Evolutionary conservation across 2,113 vertebrate species (phyloP).

Genomic region (Calyptomena viridis): DNA sequence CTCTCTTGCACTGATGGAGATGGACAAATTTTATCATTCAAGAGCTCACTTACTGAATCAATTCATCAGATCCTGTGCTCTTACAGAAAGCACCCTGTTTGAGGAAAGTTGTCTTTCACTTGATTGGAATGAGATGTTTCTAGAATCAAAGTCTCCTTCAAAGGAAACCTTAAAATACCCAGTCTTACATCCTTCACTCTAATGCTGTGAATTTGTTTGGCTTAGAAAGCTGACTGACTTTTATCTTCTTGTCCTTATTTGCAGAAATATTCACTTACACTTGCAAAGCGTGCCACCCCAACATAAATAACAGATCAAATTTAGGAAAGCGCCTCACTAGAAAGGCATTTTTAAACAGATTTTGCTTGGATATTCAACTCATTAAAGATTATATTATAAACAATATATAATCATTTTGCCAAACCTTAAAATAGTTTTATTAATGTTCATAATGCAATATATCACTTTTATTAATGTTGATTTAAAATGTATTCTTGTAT

Average conservation of each 20-base stretch:
- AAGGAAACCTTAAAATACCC: not conserved
- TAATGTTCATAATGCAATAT: not conserved
- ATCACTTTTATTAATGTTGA: not conserved
- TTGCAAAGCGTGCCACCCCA: not conserved
- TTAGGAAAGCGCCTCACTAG: not conserved
- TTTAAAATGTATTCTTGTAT: not conserved
- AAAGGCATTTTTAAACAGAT: not conserved
- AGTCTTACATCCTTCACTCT: not conserved
- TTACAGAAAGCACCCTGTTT: not conserved
- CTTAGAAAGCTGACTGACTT: not conserved
- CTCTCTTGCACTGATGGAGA: not conserved
- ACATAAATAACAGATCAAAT: not conserved
- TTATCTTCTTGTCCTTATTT: not conserved
- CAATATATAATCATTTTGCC: not conserved
- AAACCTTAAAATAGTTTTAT: not conserved
- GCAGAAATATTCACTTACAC: not conserved
- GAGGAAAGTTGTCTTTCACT: not conserved
- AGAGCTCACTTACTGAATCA: not conserved
- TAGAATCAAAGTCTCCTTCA: not conserved
- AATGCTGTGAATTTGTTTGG: not conserved
- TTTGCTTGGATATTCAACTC: not conserved
- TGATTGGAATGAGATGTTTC: not conserved
- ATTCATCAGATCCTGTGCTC: not conserved
- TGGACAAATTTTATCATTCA: not conserved
- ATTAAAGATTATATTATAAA: not conserved